These are phyloP conservation scores for Heliconius erato DNA, from an alignment of 2,888 invertebrate species.

Conservation along the genomic window DNA sequence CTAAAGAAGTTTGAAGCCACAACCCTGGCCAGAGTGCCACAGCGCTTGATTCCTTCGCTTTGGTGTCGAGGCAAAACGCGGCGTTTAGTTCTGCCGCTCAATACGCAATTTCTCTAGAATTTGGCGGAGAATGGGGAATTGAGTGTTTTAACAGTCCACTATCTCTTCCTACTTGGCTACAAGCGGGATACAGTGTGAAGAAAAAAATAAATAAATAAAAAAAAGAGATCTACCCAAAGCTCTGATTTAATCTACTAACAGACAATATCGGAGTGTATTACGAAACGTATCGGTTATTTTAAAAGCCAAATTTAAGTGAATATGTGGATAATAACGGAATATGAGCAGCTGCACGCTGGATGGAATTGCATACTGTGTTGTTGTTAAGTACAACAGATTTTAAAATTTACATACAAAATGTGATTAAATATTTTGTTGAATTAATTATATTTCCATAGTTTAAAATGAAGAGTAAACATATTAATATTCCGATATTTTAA, in stretches of 20 bases:
- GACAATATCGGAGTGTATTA: slow-evolving; percentile 35
- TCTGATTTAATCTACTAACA: slow-evolving; percentile 38
- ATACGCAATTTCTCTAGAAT: too few species aligned
- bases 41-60: background rate
- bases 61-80: background rate
- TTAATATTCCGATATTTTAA: background rate
- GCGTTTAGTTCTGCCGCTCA: too few species aligned
- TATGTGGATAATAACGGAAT: slow-evolving; percentile 28
- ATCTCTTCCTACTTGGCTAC: too few species aligned
- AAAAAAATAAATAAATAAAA: too few species aligned
- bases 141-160: too few species aligned
- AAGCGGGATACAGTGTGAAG: too few species aligned
- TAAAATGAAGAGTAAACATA: background rate
- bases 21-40: too few species aligned
- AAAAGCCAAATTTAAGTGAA: slow-evolving; percentile 38
- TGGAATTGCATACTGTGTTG: slow-evolving; percentile 10
- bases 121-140: too few species aligned
- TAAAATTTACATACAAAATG: slow-evolving; percentile 18
- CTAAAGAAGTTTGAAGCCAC: too few species aligned
- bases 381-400: slow-evolving; percentile 16
- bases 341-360: slow-evolving; percentile 17
- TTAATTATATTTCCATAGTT: background rate
- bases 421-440: background rate
- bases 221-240: background rate
- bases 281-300: slow-evolving; percentile 39